Evolutionary conservation across 2,888 invertebrate species (phyloP), one percentile per base, ranked within the genome.

Genomic region (Lydus trimaculatus): DNA sequence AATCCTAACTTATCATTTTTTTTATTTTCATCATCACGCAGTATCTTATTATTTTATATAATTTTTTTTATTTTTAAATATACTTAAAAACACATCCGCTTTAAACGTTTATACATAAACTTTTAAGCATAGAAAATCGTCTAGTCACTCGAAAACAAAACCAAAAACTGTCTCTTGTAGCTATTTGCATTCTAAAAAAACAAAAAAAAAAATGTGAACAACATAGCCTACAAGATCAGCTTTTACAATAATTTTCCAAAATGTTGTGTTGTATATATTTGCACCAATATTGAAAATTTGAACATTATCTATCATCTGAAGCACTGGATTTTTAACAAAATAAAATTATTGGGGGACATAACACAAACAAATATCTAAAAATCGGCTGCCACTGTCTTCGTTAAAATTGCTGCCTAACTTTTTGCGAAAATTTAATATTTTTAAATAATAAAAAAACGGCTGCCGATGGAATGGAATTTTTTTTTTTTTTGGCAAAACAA

Each of bases 81-180:
- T 84, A 84, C 79, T 84, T 83, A 84, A 82, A 84, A 84, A 84
- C 83, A 84, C 84, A 83, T 84, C 79, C 84, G 83, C 82, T 79
- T 82, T 82, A 81, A 75, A 84, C 81, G 82, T 84, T 83, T 83
- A 83, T 84, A 83, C 82, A 84, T 78, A 79, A 81, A 79, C 80
- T 78, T 79, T 76, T 81, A 84, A 83, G 83, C 83, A 83, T 84
- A 82, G 83, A 82, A 83, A 80, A 81, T 81, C 79, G 77, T 78
- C 82, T 82, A 83, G 78, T 82, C 81, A 81, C 77, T 80, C 79
- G 75, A 71, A 69, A 70, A 61, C 75, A 74, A 78, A 77, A 79
- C 79, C 75, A 79, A 76, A 77, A 71, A 70, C 70, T 75, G 74
- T 73, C 73, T 73, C 72, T 67, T 48, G 48, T 20, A 20, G 3